A percentile compares a stretch with the other conserved stretches of the same genome.
phyloP scores from a whole-genome alignment of 2,888 invertebrate genomes.

The Drosophila borealis region DNA sequence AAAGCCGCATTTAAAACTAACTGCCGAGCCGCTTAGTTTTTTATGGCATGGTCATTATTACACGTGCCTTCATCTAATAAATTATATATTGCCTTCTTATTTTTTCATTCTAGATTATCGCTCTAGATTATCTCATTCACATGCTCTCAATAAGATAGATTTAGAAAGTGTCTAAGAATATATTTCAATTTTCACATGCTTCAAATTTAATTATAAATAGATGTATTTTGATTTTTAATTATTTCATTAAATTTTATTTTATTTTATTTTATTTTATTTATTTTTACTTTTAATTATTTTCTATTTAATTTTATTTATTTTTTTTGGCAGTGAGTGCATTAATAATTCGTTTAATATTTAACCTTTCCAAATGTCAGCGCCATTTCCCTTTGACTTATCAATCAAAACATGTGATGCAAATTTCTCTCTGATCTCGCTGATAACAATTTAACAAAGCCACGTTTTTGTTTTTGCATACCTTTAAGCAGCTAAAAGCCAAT shows the following conservation, averaged over 20 bases:
- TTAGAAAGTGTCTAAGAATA: too few relatives aligned
- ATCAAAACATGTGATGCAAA: constrained; percentile 39
- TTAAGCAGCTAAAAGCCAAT: constrained; percentile 14
- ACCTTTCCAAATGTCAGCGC: constrained; percentile 4
- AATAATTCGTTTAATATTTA: constrained; percentile 9
- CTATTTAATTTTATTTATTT: not conserved
- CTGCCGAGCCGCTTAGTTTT: too few relatives aligned
- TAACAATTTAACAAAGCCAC: constrained; percentile 22
- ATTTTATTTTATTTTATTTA: not conserved
- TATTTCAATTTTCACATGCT: too few relatives aligned
- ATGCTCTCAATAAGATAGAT: too few relatives aligned
- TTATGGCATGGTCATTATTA: too few relatives aligned
- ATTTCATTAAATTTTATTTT: not conserved
- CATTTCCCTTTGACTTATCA: constrained; percentile 32
- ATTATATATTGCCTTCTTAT: too few relatives aligned
- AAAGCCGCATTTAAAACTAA: too few relatives aligned
- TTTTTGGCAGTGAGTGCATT: constrained; percentile 15
- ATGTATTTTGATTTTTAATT: too few relatives aligned
- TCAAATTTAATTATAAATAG: too few relatives aligned
- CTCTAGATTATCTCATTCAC: too few relatives aligned
- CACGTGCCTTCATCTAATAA: too few relatives aligned
- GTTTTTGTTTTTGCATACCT: constrained; percentile 19
- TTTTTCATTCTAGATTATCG: too few relatives aligned
- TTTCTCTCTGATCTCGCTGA: constrained; percentile 47
- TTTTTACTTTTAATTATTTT: not conserved